Percentiles rank a stretch among this genome's conserved stretches.
phyloP scores from a whole-genome alignment of 2,113 vertebrate genomes.

The Ariopsis seemanni region DNA sequence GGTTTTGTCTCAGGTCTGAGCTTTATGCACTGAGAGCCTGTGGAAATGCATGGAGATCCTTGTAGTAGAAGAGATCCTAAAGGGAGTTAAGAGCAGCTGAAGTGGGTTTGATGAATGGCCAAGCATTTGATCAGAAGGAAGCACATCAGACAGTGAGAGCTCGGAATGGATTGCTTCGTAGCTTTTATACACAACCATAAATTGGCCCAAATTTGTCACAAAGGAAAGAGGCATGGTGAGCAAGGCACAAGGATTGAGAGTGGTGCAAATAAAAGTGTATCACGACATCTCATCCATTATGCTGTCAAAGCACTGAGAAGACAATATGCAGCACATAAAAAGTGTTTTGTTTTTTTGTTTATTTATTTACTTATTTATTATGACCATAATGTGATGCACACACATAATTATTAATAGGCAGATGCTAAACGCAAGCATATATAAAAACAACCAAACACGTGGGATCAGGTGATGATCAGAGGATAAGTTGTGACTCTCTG shows the following conservation, averaged over 20 bases:
- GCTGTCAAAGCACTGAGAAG: conserved; percentile 33
- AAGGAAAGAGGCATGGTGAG: conserved; percentile 42
- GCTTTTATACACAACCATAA: conserved; percentile 55
- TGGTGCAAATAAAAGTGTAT: conserved; percentile 53
- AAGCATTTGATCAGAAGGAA: conserved; percentile 33
- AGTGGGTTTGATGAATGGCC: conserved; percentile 43
- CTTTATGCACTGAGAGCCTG: neutral
- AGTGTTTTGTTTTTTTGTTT: neutral
- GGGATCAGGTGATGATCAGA: neutral
- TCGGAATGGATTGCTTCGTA: conserved; percentile 45
- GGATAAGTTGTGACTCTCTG: neutral
- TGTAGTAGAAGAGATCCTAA: conserved; percentile 27
- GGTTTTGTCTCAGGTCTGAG: neutral
- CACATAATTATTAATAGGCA: conserved; percentile 3
- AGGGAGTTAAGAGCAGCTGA: conserved; percentile 36
- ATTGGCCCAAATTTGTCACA: conserved; percentile 60
- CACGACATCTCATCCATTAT: conserved; percentile 54
- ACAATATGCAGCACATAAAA: conserved; percentile 34
- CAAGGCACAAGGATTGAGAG: conserved; percentile 31
- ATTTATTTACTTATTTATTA: conserved; percentile 27
- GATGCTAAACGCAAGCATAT: conserved; percentile 6
- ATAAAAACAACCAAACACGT: neutral
- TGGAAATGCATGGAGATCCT: conserved; percentile 3
- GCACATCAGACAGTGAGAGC: conserved; percentile 27
- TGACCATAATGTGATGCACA: neutral